These are phyloP conservation scores for Trissolcus japonicus DNA, from an alignment of 2,888 invertebrate species.

Conservation along the genomic window DNA sequence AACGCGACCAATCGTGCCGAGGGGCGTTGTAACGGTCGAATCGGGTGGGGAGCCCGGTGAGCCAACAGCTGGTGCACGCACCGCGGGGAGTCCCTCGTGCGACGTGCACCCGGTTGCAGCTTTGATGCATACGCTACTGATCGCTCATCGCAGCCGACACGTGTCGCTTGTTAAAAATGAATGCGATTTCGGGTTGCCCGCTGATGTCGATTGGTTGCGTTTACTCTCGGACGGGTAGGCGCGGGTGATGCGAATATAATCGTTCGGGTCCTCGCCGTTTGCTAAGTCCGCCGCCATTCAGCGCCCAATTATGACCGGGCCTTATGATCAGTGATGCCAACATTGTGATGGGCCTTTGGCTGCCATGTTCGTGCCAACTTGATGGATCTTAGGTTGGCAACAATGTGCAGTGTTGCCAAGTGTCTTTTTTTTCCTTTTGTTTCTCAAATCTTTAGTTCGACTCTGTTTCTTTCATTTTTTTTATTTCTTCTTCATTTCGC, in stretches of 20 bases:
- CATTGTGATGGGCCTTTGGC: conserved; percentile 1
- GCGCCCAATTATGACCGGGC: background rate
- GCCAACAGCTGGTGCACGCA: conserved; percentile 63
- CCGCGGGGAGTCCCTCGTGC: conserved; percentile 68
- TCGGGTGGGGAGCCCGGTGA: conserved; percentile 41
- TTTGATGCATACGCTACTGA: conserved; percentile 64
- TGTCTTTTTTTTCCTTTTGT: background rate
- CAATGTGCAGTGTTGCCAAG: conserved; percentile 23
- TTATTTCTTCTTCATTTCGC: no score
- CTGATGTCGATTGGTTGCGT: conserved; percentile 7
- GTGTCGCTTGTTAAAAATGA: conserved; percentile 58
- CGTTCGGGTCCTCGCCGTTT: background rate
- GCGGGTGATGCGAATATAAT: conserved; percentile 2
- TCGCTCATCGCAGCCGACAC: conserved; percentile 60
- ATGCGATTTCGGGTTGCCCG: conserved; percentile 16
- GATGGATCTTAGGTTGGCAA: conserved; percentile 10
- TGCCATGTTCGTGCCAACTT: no score
- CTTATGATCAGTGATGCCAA: conserved; percentile 23
- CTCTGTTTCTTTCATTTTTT: background rate
- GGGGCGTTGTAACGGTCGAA: conserved; percentile 58
- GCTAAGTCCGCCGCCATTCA: background rate
- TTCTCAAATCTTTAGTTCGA: background rate
- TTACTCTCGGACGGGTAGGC: conserved; percentile 6
- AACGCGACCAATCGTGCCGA: conserved; percentile 60
- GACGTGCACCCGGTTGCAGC: conserved; percentile 67